Conservation (phyloP, 2,113 vertebrate species). For the Lagopus muta region DNA sequence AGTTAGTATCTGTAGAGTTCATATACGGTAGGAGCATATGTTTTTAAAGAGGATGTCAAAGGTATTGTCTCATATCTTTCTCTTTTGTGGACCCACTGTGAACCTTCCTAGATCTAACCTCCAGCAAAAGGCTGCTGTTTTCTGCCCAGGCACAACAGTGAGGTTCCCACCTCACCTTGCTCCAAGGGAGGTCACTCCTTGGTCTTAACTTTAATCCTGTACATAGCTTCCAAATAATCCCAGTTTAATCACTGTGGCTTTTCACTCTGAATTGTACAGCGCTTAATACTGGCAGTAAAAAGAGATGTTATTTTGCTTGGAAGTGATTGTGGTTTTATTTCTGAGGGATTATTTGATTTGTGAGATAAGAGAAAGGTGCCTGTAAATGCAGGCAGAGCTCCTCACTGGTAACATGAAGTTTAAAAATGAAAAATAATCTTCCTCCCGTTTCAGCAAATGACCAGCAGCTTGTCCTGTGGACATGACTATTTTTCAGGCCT, state of each 20-base stretch:
- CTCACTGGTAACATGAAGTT: not conserved
- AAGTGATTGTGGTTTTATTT: not conserved
- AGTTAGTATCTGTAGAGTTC: not conserved
- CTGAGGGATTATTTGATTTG: not conserved
- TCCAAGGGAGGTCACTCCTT: not conserved
- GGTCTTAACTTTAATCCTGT: not conserved
- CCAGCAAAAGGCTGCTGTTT: not conserved
- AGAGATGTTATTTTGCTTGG: not conserved
- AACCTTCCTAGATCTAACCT: not conserved
- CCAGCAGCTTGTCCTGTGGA: not conserved
- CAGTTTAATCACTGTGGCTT: not conserved
- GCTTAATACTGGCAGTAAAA: not conserved
- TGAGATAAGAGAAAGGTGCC: not conserved
- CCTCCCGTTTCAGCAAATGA: not conserved
- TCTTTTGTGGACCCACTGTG: not conserved
- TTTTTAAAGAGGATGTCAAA: not conserved
- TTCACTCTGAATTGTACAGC: not conserved
- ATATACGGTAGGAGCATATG: not conserved
- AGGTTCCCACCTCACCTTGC: not conserved
- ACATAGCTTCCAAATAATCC: rapidly evolving
- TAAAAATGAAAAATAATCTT: not conserved
- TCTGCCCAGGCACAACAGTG: not conserved
- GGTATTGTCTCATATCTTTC: not conserved
- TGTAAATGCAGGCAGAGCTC: not conserved
- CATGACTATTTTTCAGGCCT: not conserved